Evolutionary conservation across 2,888 invertebrate species (phyloP).

Genomic region (Hirtodrosophila cameraria): DNA sequence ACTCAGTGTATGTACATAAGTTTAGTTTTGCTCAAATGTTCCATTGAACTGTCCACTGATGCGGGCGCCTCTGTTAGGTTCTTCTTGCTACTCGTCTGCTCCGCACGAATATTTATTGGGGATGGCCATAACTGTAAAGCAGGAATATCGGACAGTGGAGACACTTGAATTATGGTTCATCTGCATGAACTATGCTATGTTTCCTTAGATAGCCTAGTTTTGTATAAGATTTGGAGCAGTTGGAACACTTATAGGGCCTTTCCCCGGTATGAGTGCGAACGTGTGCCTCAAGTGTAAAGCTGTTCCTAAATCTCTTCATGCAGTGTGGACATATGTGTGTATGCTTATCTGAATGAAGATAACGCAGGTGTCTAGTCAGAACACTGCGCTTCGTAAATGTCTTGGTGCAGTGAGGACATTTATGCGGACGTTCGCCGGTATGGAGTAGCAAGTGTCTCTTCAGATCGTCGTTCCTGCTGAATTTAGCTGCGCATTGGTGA

Average conservation of each 20-base stretch:
- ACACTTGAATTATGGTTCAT: not conserved
- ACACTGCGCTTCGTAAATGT: not conserved
- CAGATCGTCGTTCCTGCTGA: not conserved
- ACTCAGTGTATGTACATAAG: no score
- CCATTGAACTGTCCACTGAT: not conserved
- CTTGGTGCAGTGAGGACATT: conserved; percentile 1
- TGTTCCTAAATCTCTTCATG: not conserved
- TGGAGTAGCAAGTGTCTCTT: not conserved
- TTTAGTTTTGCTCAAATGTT: no score
- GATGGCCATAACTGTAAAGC: not conserved
- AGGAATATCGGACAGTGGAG: not conserved
- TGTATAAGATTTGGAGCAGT: not conserved
- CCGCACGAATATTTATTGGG: not conserved
- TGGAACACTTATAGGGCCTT: not conserved
- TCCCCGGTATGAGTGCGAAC: not conserved
- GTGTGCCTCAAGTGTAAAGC: not conserved
- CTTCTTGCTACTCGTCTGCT: not conserved
- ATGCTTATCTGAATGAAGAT: not conserved
- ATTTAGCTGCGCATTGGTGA: not conserved
- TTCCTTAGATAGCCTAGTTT: no score
- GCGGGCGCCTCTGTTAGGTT: not conserved
- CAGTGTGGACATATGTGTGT: not conserved
- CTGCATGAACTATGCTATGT: not conserved
- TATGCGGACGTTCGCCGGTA: not conserved
- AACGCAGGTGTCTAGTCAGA: conserved; percentile 2